phyloP scores from a whole-genome alignment of 2,888 invertebrate species.

The Drosophila dives region DNA sequence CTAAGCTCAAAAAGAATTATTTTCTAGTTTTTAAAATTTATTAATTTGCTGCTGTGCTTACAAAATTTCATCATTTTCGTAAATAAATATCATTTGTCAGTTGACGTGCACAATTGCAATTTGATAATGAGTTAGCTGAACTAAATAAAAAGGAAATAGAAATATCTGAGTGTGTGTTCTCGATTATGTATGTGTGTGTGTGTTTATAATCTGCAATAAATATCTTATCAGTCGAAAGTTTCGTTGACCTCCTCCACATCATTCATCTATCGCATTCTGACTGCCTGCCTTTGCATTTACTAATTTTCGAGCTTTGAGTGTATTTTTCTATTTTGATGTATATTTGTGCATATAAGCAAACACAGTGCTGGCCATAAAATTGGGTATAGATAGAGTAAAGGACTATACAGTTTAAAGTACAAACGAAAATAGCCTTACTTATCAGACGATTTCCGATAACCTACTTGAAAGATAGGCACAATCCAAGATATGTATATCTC shows the following conservation, averaged over 20 bases:
- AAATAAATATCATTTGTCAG: slow-evolving; percentile 1
- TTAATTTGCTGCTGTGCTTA: not conserved
- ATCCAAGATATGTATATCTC: not conserved
- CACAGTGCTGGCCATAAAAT: not conserved
- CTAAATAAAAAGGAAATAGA: slow-evolving; percentile 8
- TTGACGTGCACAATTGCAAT: slow-evolving; percentile 4
- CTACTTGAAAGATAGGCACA: slow-evolving; percentile 9
- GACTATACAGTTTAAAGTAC: slow-evolving; percentile 1
- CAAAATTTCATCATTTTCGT: slow-evolving; percentile 11
- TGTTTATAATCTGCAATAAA: slow-evolving; percentile 44
- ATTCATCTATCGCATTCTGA: slow-evolving; percentile 33
- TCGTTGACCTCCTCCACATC: slow-evolving; percentile 55
- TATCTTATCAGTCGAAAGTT: slow-evolving; percentile 62
- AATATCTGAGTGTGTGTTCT: slow-evolving; percentile 11
- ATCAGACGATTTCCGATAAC: slow-evolving; percentile 10
- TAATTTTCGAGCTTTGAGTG: slow-evolving; percentile 10
- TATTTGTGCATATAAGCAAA: not conserved
- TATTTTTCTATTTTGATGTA: not conserved
- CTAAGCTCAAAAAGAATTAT: not conserved
- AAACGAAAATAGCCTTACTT: slow-evolving; percentile 8
- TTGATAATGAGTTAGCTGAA: slow-evolving; percentile 17
- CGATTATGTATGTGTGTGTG: slow-evolving; percentile 16
- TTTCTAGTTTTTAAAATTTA: not conserved
- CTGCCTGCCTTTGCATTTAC: slow-evolving; percentile 34
- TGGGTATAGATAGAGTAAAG: not conserved